Evolutionary conservation across 2,113 vertebrate genomes (phyloP), one percentile per base, ranked within the genome.

Genomic region (Odobenus rosmarus): DNA sequence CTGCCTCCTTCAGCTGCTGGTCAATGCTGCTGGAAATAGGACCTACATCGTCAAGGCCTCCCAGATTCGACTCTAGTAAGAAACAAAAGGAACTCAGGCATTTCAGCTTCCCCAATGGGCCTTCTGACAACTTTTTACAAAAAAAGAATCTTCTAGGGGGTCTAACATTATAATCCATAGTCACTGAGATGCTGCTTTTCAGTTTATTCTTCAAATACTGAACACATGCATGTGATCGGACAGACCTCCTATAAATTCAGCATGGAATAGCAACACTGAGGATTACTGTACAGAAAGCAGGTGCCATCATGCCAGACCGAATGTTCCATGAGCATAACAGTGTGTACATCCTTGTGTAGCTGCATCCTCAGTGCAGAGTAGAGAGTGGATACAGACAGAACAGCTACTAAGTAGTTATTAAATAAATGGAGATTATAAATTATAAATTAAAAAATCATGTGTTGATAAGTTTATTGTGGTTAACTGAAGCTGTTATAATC

Each of bases 1-100:
- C 90, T 0, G 98, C 99, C 49, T 99, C 98, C 0, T 99, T 99
- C 88, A 99, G 98, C 93, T 99, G 99, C 96, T 97, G 98, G 89
- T 98, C 98, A 0, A 99, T 3, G 0, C 12, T 93, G 95, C 97
- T 69, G 0, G 96, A 98, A 64, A 98, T 84, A 62, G 98, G 97
- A 59, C 99, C 98, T 3, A 99, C 98, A 0, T 95, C 97, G 23
- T 96, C 96, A 0, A 98, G 98, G 11, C 99, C 98, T 0, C 98
- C 96, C 1, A 99, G 98, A n/a, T 98, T 98, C 24, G 99, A 88
- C 62, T 98, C 99, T 99, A 95, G n/a, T 49, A 97, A 95, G 80
- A 98, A 95, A 98, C 0, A 97, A 88, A 95, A 95, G 82, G 81
- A 95, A 95, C 83, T 91, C 87, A 95, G 74, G 72, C 61, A 91